Base-by-base conservation (phyloP, 1,140 invertebrate species). In the Drosophila virilis region DNA sequence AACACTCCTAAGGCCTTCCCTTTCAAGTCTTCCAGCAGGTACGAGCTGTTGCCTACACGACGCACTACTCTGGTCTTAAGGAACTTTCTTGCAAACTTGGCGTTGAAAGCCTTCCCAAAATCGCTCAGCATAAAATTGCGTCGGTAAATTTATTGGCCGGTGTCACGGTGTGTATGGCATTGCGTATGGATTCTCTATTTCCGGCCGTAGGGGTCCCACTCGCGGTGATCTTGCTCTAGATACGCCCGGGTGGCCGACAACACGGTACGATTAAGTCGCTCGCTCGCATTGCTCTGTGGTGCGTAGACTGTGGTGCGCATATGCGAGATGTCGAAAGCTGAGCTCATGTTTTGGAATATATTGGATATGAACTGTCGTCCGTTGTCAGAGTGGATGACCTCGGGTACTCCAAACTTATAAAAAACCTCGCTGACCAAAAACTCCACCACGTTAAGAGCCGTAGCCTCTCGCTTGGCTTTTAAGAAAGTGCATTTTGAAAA, bases 121-220 rank as follows among this genome's bases (percentile, higher is more conserved):
- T 22, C 3, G 1, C 22, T 22, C 22, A 22, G 1, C 4, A 22
- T 2, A 22, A 22, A 22, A 22, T 22, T 22, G 2, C 22, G 22
- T 22, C 22, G 22, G 22, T 22, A 2, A 2, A 22, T 2, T 22
- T 22, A 2, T 22, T 22, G 22, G 1, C 22, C 22, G 22, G 22
- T 0, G 35, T 54, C 8, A 13, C 13, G 5, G 51, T n/a, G 33
- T 54, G 33, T 28, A 54, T 12, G 6, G 35, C 8, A 8, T 37
- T 32, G 35, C 51, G 12, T n/a, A 54, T 54, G 0, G 51, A n/a
- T 2, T 38, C 51, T 54, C n/a, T 3, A 54, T 54, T 13, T 54
- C 51, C 0, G 51, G 33, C 38, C 6, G 28, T 38, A 37, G 2
- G 3, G 8, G 13, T 54, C 51, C 13, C 51, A 37, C 51, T 43